phyloP scores from a whole-genome alignment of 1,140 invertebrate genomes.

The Papilio polyxenes region DNA sequence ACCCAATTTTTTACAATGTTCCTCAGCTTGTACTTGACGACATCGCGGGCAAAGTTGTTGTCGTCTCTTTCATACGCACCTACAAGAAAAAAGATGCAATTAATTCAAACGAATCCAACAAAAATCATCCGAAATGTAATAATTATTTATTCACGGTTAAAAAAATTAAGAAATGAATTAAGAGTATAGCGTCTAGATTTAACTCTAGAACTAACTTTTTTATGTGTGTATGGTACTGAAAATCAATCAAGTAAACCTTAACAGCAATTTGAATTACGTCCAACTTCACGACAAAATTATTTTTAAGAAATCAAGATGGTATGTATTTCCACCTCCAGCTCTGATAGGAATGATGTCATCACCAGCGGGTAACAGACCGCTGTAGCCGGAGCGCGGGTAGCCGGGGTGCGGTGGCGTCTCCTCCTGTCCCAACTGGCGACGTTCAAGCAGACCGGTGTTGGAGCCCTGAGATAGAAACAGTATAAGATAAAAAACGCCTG shows the following conservation, averaged over 20 bases:
- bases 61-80: slow-evolving; percentile 65
- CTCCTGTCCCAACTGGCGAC: slow-evolving; percentile 67
- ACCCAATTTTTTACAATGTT: slow-evolving; percentile 75
- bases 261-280: too few relatives aligned
- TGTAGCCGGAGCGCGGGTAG: slow-evolving; percentile 62
- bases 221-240: too few relatives aligned
- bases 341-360: slow-evolving; percentile 74
- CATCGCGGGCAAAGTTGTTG: slow-evolving; percentile 53
- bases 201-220: too few relatives aligned
- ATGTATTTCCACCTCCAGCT: slow-evolving; percentile 63
- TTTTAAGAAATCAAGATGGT: too few relatives aligned
- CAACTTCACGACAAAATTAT: too few relatives aligned
- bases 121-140: slow-evolving; percentile 26
- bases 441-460: slow-evolving; percentile 54
- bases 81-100: slow-evolving; percentile 37
- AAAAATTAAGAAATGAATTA: slow-evolving; percentile 22
- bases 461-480: slow-evolving; percentile 45
- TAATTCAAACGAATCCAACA: not conserved
- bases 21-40: slow-evolving; percentile 68
- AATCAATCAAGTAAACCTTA: too few relatives aligned
- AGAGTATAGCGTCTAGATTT: too few relatives aligned
- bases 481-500: not conserved
- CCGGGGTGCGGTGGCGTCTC: slow-evolving; percentile 66
- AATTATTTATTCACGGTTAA: slow-evolving; percentile 34
- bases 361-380: slow-evolving; percentile 58